Conservation (phyloP, 1,140 invertebrate species). For the Choristoneura fumiferana region DNA sequence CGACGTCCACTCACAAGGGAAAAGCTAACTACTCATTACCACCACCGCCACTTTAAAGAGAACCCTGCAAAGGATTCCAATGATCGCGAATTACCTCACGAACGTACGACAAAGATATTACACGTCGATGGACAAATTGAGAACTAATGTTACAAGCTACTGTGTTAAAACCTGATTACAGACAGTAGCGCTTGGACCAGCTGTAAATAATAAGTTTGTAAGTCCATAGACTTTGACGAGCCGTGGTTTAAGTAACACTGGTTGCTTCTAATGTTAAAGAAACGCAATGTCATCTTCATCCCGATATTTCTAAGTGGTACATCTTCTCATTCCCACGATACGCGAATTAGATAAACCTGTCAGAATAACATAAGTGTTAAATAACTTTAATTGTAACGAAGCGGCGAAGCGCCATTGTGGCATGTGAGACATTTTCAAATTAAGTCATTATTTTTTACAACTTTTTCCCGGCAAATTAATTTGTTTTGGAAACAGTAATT, state of each 20-base stretch:
- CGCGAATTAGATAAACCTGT: slow-evolving; percentile 15
- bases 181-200: no score
- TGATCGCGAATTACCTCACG: no score
- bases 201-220: no score
- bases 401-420: not conserved
- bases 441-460: not conserved
- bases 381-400: not conserved
- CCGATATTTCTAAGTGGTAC: slow-evolving; percentile 3
- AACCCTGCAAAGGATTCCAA: no score
- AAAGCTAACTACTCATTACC: slow-evolving; percentile 8
- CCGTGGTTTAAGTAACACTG: not conserved
- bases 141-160: no score
- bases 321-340: slow-evolving; percentile 5
- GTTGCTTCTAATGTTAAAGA: not conserved
- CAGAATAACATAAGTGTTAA: not conserved
- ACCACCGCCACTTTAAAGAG: not conserved
- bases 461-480: not conserved
- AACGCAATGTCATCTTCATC: not conserved
- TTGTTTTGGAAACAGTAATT: not conserved
- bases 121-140: no score
- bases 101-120: no score
- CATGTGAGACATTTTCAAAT: slow-evolving; percentile 1
- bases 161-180: no score
- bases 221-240: not conserved
- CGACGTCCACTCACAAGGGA: not conserved